Evolutionary conservation across 2,797 vertebrate genomes (phyloP).

Genomic region (Arnoldichthys spilopterus): DNA sequence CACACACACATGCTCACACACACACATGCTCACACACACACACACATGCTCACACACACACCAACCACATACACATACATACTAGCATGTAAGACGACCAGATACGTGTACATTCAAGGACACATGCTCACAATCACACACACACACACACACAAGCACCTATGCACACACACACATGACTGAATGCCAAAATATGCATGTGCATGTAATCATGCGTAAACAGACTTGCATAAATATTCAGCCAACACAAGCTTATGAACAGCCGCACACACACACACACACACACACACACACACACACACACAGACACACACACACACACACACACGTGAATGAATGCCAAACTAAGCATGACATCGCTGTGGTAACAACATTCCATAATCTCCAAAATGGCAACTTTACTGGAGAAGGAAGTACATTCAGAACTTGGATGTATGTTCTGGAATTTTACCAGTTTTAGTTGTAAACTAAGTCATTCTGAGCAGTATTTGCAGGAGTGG

Average conservation of each 20-base stretch:
- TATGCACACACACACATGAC: not conserved
- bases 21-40: conserved; percentile 55
- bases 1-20: conserved; percentile 55
- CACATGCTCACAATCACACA: conserved; percentile 29
- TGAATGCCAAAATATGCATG: conserved; percentile 17
- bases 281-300: not conserved
- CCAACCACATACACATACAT: conserved; percentile 4
- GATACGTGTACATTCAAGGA: conserved; percentile 17
- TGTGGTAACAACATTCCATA: not conserved
- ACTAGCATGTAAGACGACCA: conserved; percentile 4
- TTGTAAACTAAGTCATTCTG: not conserved
- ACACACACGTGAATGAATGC: not conserved
- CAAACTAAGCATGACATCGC: not conserved
- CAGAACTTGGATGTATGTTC: too few relatives aligned
- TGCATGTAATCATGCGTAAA: conserved; percentile 37
- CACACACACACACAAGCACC: conserved; percentile 3
- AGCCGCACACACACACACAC: not conserved
- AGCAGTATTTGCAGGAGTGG: too few relatives aligned
- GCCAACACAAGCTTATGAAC: not conserved
- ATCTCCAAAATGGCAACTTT: not conserved
- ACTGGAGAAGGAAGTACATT: not conserved
- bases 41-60: conserved; percentile 30
- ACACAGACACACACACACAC: not conserved
- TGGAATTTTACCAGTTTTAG: not conserved
- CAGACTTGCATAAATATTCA: conserved; percentile 7